Base-by-base conservation (phyloP, 1,140 invertebrate species). In the Drosophila grimshawi region DNA sequence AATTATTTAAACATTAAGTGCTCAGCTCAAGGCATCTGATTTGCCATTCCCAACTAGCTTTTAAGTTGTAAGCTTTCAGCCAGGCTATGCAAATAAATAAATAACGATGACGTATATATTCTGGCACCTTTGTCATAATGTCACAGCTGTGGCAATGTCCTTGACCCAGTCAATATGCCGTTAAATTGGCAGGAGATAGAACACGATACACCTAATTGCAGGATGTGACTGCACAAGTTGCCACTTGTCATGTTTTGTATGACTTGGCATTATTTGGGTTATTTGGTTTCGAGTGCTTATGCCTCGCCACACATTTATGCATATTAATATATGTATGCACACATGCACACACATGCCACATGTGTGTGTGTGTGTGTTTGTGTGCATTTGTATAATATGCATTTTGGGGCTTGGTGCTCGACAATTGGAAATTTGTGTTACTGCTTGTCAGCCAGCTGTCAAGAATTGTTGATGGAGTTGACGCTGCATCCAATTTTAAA, bases 81-180 rank as follows among this genome's bases (percentile, higher is more conserved):
- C 19, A 19, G 19, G 19, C 19, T 19, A 19, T 19, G 19, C 19
- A 19, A 19, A 19, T 19, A 19, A 19, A 19, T 19, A 19, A 19
- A 19, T 19, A 19, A 19, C 19, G 19, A 19, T 19, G 19, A 19
- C 19, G 19, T 33, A 39, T 43, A n/a, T 43, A 6, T n/a, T 43
- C n/a, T 43, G 19, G 0, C 0, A 19, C 19, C 19, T 43, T 43
- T 43, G 39, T 43, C 39, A n/a, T n/a, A 41, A 10, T 10, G 39
- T 41, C 39, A 10, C 6, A 2, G 5, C 35, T 19, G 35, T 37
- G 5, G 35, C 10, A 33, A 43, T 43, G 39, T 43, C 39, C 39
- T n/a, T 43, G 39, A 43, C 39, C 39, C 39, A 43, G 39, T 43
- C 39, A 43, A 43, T 43, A n/a, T 43, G 39, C 39, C 39, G 39